A percentile compares a stretch with the other conserved stretches of the same genome.
Conservation (phyloP, 2,797 vertebrate genomes). For the Sarcoramphus papa region DNA sequence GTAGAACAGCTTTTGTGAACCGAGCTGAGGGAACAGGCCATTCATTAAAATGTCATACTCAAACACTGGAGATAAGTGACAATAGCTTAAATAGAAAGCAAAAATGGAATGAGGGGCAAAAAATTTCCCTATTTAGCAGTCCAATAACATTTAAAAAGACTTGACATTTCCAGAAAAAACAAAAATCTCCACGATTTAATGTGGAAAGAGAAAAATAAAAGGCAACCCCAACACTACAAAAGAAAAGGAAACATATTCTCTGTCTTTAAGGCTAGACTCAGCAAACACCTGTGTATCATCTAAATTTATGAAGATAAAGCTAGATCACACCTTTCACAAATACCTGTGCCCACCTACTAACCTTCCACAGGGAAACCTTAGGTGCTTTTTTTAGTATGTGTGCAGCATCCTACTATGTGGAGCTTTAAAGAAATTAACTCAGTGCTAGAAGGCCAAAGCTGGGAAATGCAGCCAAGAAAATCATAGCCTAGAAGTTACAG, state of each 20-base stretch:
- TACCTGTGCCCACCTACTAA: not conserved
- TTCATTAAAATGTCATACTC: slow-evolving; percentile 23
- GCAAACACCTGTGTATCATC: not conserved
- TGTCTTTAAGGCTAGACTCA: not conserved
- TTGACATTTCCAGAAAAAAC: not conserved
- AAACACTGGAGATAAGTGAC: not conserved
- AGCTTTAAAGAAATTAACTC: not conserved
- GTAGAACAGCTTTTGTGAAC: slow-evolving; percentile 21
- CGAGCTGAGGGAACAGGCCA: not conserved
- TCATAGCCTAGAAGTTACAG: not conserved
- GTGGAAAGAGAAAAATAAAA: not conserved
- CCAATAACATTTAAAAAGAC: not conserved
- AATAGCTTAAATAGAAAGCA: not conserved
- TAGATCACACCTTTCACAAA: not conserved
- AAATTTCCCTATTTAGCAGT: not conserved
- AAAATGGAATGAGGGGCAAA: not conserved
- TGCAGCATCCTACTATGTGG: not conserved
- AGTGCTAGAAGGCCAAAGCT: not conserved
- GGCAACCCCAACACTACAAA: not conserved
- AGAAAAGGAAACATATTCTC: not conserved
- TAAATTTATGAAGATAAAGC: not conserved
- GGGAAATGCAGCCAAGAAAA: slow-evolving; percentile 15
- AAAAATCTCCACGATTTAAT: not conserved
- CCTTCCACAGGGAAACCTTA: not conserved
- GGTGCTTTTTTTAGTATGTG: not conserved